A percentile compares a stretch with the other conserved stretches of the same genome.
These are phyloP conservation scores for Alauda arvensis DNA, from an alignment of 2,797 vertebrate genomes.

Conservation along the genomic window DNA sequence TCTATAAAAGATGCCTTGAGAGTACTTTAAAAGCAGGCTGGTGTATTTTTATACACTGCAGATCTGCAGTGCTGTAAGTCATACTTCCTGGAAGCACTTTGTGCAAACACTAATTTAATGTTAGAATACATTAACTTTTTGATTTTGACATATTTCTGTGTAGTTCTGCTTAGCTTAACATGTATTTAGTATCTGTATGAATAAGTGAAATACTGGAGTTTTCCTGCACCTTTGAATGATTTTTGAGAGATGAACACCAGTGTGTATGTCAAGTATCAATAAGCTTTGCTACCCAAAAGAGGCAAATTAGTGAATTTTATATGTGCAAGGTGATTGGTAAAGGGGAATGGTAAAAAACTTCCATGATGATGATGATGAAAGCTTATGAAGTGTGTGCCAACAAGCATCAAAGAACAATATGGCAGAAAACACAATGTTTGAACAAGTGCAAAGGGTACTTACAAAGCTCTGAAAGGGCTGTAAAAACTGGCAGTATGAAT, in stretches of 20 bases:
- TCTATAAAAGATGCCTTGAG: neutral
- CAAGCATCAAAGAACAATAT: neutral
- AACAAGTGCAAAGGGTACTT: neutral
- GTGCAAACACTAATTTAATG: neutral
- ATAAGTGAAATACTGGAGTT: neutral
- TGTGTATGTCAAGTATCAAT: neutral
- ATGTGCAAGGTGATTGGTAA: neutral
- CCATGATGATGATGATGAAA: neutral
- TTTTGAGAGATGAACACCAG: neutral
- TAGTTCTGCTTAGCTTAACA: neutral
- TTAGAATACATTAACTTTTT: neutral
- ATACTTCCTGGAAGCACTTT: neutral
- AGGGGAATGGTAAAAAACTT: neutral
- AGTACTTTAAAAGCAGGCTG: neutral
- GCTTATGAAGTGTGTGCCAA: neutral
- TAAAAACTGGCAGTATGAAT: neutral
- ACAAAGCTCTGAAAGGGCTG: neutral
- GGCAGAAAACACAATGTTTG: neutral
- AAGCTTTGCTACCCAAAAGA: neutral
- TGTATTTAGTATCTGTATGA: neutral
- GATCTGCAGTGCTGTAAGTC: neutral
- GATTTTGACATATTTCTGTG: too few relatives aligned
- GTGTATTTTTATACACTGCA: neutral
- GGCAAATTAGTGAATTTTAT: neutral
- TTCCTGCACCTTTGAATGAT: neutral